Evolutionary conservation across 2,797 vertebrate genomes (phyloP).

Genomic region (Eurystomus glaucurus): DNA sequence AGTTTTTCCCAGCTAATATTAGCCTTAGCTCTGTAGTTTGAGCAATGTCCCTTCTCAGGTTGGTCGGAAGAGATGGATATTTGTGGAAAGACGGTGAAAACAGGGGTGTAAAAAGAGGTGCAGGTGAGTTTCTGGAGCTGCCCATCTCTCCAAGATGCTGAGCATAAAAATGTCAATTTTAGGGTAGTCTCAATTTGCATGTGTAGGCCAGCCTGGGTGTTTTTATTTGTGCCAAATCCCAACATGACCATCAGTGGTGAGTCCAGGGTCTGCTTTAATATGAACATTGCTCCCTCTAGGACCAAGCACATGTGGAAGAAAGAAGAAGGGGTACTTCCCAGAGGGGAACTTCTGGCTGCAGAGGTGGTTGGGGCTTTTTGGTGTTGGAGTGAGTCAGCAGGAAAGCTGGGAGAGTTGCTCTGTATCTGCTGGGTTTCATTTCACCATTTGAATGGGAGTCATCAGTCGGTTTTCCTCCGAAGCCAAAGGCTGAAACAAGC

Average conservation of each 20-base stretch:
- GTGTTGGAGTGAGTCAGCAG: accelerated
- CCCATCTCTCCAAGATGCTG: background rate
- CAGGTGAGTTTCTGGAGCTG: background rate
- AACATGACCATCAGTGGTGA: accelerated
- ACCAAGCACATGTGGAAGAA: background rate
- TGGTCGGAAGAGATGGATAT: background rate
- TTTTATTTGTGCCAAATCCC: background rate
- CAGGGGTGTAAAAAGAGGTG: background rate
- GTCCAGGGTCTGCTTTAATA: background rate
- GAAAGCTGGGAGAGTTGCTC: background rate
- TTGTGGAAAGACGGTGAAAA: background rate
- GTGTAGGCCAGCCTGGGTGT: background rate
- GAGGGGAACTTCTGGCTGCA: background rate
- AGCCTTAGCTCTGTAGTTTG: background rate
- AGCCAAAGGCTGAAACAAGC: background rate
- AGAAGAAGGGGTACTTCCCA: background rate
- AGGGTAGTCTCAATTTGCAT: background rate
- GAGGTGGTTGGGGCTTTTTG: background rate
- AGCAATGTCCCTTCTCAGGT: background rate
- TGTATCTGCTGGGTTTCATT: background rate
- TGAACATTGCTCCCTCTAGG: background rate
- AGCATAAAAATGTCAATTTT: background rate
- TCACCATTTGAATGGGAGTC: accelerated
- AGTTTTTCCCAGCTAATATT: background rate
- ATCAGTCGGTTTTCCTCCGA: background rate